Evolutionary conservation across 2,888 invertebrate genomes (phyloP).

Genomic region (Octodonta nipae): DNA sequence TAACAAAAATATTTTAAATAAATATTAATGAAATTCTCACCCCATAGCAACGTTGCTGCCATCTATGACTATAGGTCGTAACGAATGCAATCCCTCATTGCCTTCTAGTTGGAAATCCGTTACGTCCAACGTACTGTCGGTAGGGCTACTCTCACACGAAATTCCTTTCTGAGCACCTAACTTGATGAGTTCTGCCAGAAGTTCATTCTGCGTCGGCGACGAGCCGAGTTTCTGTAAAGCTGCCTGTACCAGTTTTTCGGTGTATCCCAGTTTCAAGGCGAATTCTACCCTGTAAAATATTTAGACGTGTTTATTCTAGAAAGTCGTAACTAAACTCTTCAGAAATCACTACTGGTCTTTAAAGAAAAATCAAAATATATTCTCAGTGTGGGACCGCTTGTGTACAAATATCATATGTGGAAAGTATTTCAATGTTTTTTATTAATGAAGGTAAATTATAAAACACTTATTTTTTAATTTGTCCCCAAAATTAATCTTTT

Average conservation of each 20-base stretch:
- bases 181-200: slow-evolving; percentile 77
- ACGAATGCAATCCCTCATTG: slow-evolving; percentile 14
- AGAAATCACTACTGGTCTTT: too few relatives aligned
- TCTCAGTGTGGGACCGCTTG: too few relatives aligned
- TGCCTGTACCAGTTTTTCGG: slow-evolving; percentile 68
- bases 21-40: too few relatives aligned
- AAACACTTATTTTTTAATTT: too few relatives aligned
- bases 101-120: slow-evolving; percentile 22
- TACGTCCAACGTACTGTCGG: slow-evolving; percentile 24
- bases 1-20: too few relatives aligned
- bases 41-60: slow-evolving; percentile 92
- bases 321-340: not conserved
- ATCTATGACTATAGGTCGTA: slow-evolving; percentile 77
- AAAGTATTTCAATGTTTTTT: too few relatives aligned
- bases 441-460: too few relatives aligned
- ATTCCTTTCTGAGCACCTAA: slow-evolving; percentile 46
- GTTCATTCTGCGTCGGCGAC: slow-evolving; percentile 72
- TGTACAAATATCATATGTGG: too few relatives aligned
- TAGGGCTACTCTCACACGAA: slow-evolving; percentile 32
- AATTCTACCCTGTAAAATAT: slow-evolving; percentile 58
- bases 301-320: not conserved
- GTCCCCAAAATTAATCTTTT: too few relatives aligned
- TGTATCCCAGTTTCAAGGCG: slow-evolving; percentile 83
- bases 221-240: slow-evolving; percentile 76
- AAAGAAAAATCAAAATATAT: too few relatives aligned